These are phyloP conservation scores for Tupaia tana DNA, from an alignment of 2,113 vertebrate species.

Conservation along the genomic window DNA sequence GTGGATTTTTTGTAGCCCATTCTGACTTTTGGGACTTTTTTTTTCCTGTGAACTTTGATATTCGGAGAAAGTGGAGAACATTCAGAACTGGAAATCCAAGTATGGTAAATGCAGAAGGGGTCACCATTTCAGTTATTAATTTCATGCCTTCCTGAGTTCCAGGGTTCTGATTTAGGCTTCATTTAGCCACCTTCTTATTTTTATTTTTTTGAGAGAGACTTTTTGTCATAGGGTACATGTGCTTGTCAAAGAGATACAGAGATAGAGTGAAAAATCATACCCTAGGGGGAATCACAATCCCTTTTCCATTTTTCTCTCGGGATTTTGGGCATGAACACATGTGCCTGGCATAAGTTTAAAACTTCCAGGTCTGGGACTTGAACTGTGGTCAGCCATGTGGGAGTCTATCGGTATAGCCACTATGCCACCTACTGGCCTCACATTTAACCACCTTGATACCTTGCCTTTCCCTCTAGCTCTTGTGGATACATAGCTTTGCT, in stretches of 20 bases:
- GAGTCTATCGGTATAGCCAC: no score
- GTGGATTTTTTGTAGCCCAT: not conserved
- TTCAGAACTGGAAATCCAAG: not conserved
- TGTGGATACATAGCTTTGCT: not conserved
- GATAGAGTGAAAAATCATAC: no score
- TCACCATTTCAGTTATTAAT: not conserved
- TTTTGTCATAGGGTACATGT: no score
- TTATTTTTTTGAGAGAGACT: no score
- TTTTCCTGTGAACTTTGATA: slow-evolving; percentile 23
- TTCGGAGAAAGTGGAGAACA: slow-evolving; percentile 29
- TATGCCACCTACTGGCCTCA: no score
- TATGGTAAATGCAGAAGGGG: not conserved
- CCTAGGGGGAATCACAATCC: no score
- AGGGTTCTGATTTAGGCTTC: not conserved
- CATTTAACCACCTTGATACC: not conserved
- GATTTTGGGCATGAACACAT: no score
- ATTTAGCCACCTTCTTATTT: not conserved
- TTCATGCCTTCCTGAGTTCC: not conserved
- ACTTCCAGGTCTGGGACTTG: no score
- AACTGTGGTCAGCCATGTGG: no score
- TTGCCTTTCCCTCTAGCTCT: not conserved
- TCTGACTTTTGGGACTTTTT: not conserved
- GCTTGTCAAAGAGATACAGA: no score
- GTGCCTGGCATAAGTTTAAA: no score
- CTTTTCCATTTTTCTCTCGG: no score